These are phyloP conservation scores for Gymnothorax javanicus DNA, from an alignment of 2,797 vertebrate species.

Conservation along the genomic window DNA sequence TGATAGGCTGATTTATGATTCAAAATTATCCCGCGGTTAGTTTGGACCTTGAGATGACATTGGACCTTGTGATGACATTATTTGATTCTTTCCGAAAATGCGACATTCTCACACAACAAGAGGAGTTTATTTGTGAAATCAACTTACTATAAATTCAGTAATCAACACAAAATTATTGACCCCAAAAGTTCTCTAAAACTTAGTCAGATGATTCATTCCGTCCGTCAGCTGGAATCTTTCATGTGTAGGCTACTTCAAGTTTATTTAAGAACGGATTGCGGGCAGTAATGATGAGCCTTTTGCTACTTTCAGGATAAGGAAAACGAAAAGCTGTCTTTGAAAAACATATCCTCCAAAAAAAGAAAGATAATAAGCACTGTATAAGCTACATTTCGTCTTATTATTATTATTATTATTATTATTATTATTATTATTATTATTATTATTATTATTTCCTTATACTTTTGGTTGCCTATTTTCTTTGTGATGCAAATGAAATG, in stretches of 20 bases:
- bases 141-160: not conserved
- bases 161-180: not conserved
- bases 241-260: not conserved
- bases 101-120: not conserved
- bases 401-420: not conserved
- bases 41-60: not conserved
- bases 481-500: not conserved
- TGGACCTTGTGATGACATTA: not conserved
- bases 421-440: not conserved
- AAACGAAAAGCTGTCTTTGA: not conserved
- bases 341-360: not conserved
- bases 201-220: not conserved
- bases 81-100: not conserved
- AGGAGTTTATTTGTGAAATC: not conserved
- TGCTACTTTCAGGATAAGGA: not conserved
- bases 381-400: not conserved
- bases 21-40: not conserved
- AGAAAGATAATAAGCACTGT: no score
- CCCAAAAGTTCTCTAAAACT: not conserved
- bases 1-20: not conserved
- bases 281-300: not conserved
- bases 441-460: not conserved
- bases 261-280: not conserved
- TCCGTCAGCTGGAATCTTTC: not conserved
- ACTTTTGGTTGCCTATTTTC: not conserved